Evolutionary conservation across 2,113 vertebrate genomes (phyloP), one percentile per base, ranked within the genome.

Genomic region (Passer domesticus): DNA sequence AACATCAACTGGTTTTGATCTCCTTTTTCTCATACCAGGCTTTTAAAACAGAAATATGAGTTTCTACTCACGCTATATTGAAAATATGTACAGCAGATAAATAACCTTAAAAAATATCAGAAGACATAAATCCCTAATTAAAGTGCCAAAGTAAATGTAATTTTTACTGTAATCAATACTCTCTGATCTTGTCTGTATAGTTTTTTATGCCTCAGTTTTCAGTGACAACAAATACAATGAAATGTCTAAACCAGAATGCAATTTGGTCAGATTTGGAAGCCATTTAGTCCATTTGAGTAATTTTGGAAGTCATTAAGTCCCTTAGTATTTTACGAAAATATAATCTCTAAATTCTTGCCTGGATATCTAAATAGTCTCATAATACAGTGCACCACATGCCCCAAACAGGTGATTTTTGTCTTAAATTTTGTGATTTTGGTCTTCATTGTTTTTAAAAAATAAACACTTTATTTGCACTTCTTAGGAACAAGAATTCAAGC

Each of bases 31-130:
- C 37, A 41, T 59, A 60, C 56, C 11, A 79, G 47, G 12, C 24
- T 83, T 83, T 69, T 90, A 39, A 84, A 96, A 70, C 25, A 56
- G 41, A 79, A 85, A 69, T 21, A 69, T 21, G 15, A 82, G 8
- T 90, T 91, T 86, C 49, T 80, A 69, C 23, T 81, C 37, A 52
- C 0, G 1, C 41, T 79, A 22, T 79, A 64, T 15, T 77, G 41
- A 63, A 90, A 78, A n/a, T 37, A 70, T 3, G 5, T 43, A 47
- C 18, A 22, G 18, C 28, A 88, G 30, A 43, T 80, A 64, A 88
- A 49, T 49, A 77, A 13, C 13, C 31, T 68, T 79, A 64, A 64
- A 59, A 55, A 47, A 16, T 20, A 74, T 58, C 25, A 72, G 13
- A 84, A 59, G 16, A 84, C 4, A 74, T 43, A 20, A 77, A 83